These are phyloP conservation scores for Zalophus californianus DNA, from an alignment of 2,797 vertebrate species.

Conservation along the genomic window DNA sequence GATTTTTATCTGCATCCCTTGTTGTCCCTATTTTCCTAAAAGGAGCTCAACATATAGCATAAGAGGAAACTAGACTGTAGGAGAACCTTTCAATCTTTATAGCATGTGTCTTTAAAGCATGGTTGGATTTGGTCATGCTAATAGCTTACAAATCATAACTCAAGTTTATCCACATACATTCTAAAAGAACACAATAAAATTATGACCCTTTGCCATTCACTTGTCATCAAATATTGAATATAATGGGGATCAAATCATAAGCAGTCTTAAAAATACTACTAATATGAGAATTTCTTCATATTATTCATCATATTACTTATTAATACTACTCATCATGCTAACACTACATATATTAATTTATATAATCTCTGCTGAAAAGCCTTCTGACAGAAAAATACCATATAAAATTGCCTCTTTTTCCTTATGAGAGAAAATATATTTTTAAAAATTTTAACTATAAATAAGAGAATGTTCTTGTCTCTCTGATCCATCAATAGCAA, in stretches of 20 bases:
- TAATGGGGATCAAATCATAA: not conserved
- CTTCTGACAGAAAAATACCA: conserved; percentile 59
- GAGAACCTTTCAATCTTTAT: not conserved
- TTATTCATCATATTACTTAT: not conserved
- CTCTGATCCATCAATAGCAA: not conserved
- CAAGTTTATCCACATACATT: not conserved
- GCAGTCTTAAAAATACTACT: not conserved
- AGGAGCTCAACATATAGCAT: not conserved
- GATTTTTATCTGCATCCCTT: not conserved
- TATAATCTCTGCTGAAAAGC: not conserved
- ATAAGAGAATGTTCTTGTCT: not conserved
- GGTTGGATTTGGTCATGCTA: not conserved
- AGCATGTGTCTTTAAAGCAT: not conserved
- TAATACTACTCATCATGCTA: not conserved
- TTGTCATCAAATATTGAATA: not conserved
- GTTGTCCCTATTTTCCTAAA: not conserved
- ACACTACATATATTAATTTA: not conserved
- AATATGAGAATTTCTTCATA: not conserved
- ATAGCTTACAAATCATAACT: not conserved
- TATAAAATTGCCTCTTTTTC: conserved; percentile 71
- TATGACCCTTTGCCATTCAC: not conserved
- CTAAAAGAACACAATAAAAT: conserved; percentile 32
- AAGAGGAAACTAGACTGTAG: not conserved
- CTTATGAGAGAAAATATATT: not conserved
- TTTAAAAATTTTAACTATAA: conserved; percentile 38